Conservation (phyloP, 1,140 invertebrate genomes). For the Goniozus legneri region DNA sequence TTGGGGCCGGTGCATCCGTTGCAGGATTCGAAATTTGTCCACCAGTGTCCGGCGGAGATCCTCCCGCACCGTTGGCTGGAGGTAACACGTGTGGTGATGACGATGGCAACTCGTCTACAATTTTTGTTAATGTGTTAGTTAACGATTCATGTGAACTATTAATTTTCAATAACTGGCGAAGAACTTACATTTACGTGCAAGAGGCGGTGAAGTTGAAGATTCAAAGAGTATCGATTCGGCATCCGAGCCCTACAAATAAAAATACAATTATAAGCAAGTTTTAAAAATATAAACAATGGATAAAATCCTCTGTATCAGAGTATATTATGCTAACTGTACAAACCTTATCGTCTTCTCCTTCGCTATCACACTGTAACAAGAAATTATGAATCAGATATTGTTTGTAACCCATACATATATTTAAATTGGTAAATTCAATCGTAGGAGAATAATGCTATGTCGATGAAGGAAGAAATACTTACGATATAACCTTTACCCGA, state of each 20-base stretch:
- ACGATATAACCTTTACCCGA: conserved; percentile 87
- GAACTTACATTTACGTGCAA: conserved; percentile 60
- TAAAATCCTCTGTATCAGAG: too few relatives aligned
- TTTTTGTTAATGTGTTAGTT: neutral
- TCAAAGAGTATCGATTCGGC: conserved; percentile 72
- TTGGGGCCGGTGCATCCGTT: conserved; percentile 51
- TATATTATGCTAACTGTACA: conserved; percentile 34
- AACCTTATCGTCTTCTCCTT: conserved; percentile 83
- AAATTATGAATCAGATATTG: too few relatives aligned
- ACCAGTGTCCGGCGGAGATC: conserved; percentile 51
- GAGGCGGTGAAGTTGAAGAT: conserved; percentile 61
- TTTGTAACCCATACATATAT: too few relatives aligned
- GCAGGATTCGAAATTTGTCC: conserved; percentile 53
- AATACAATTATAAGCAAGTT: neutral
- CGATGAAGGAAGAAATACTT: too few relatives aligned
- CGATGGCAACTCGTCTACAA: conserved; percentile 52
- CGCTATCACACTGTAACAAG: conserved; percentile 82
- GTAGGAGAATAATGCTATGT: too few relatives aligned
- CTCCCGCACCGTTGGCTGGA: conserved; percentile 53
- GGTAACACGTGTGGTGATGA: conserved; percentile 56
- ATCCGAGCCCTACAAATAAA: conserved; percentile 63
- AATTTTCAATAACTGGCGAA: too few relatives aligned
- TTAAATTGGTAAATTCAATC: too few relatives aligned
- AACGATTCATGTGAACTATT: too few relatives aligned
- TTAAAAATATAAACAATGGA: too few relatives aligned